phyloP scores from a whole-genome alignment of 2,113 vertebrate genomes.

The Sturnus vulgaris region DNA sequence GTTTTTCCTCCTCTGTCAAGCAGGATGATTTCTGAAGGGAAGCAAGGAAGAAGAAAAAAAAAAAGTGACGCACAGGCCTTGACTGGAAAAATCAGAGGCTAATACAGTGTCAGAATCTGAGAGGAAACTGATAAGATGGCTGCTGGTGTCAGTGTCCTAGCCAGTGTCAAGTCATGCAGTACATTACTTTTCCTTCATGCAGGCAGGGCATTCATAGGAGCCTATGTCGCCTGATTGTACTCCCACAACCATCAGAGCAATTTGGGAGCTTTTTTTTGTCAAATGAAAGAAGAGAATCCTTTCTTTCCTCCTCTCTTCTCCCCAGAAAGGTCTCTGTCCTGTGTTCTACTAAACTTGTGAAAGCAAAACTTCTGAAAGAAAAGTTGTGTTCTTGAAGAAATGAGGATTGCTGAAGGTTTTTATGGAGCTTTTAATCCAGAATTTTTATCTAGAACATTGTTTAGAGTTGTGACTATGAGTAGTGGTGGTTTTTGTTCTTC shows the following conservation, averaged over 20 bases:
- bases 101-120: neutral
- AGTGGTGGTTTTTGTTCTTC: neutral
- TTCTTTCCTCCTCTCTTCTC: neutral
- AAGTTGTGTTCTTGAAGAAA: neutral
- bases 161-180: neutral
- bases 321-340: neutral
- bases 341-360: neutral
- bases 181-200: neutral
- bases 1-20: neutral
- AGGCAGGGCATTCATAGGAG: neutral
- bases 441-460: neutral
- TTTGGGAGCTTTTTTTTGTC: fast-evolving
- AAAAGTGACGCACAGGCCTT: neutral
- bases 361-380: neutral
- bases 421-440: neutral
- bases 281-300: neutral
- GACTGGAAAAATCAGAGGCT: neutral
- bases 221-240: neutral
- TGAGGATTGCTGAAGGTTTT: neutral
- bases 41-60: neutral
- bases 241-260: neutral
- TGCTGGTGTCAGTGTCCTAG: neutral
- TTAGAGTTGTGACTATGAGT: neutral
- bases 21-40: neutral
- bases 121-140: neutral